These are phyloP conservation scores for Pandion haliaetus DNA, from an alignment of 2,113 vertebrate species.

Conservation along the genomic window DNA sequence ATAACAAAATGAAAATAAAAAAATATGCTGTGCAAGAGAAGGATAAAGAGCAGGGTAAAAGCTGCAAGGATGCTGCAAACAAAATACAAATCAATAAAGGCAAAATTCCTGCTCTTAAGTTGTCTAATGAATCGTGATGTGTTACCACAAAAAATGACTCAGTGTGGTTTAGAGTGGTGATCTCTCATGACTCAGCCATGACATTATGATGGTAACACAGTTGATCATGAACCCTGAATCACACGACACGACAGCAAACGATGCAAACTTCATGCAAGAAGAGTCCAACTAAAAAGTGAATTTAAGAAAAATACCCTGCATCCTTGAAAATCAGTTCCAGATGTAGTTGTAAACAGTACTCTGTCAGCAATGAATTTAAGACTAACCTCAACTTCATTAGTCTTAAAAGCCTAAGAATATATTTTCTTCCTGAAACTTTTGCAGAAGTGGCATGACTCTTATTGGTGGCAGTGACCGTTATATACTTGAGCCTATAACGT, in stretches of 20 bases:
- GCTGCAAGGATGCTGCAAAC: not conserved
- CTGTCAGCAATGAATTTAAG: not conserved
- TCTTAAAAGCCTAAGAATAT: not conserved
- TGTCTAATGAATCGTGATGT: not conserved
- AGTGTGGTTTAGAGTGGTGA: not conserved
- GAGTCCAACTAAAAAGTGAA: not conserved
- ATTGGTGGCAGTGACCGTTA: not conserved
- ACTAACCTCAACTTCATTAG: not conserved
- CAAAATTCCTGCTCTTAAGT: not conserved
- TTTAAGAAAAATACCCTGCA: not conserved
- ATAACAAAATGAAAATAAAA: not conserved
- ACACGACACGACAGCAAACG: not conserved
- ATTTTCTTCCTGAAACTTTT: not conserved
- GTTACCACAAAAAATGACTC: not conserved
- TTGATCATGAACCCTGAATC: not conserved
- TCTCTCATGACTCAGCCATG: slow-evolving; percentile 15
- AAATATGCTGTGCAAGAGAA: not conserved
- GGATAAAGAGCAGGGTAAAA: not conserved
- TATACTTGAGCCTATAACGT: not conserved
- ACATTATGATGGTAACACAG: not conserved
- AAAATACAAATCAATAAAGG: not conserved
- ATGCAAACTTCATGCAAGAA: not conserved
- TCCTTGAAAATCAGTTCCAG: not conserved
- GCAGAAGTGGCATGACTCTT: not conserved
- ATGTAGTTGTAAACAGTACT: not conserved